Percentiles rank a stretch among this genome's conserved stretches.
These are phyloP conservation scores for Paratilapia polleni DNA, from an alignment of 2,113 vertebrate genomes.

Conservation along the genomic window DNA sequence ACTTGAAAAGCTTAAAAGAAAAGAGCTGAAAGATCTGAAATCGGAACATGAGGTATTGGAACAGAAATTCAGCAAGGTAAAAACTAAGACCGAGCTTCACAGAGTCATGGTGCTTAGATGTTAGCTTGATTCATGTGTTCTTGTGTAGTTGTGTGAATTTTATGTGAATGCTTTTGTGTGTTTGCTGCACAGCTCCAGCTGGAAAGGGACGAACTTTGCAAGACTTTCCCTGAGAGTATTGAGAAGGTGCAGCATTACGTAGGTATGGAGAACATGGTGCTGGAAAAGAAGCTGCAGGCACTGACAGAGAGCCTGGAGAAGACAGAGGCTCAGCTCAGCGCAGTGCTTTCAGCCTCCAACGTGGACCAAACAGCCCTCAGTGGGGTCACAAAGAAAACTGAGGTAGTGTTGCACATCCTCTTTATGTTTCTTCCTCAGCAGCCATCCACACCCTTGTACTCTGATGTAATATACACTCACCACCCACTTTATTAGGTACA, in stretches of 20 bases:
- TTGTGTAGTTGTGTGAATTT: not conserved
- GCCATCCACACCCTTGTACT: not conserved
- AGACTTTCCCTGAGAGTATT: constrained; percentile 83
- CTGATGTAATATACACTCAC: not conserved
- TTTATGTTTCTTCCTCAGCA: not conserved
- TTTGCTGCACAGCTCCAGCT: constrained; percentile 83
- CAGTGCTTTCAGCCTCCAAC: constrained; percentile 82
- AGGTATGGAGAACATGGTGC: constrained; percentile 81
- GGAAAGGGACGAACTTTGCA: constrained; percentile 85
- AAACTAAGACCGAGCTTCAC: not conserved
- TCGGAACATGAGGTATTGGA: constrained; percentile 85
- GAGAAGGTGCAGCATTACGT: constrained; percentile 85
- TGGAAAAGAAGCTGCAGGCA: constrained; percentile 84
- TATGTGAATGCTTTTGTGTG: constrained; percentile 3
- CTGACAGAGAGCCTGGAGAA: constrained; percentile 80
- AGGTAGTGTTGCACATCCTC: constrained; percentile 77
- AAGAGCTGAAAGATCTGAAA: constrained; percentile 83
- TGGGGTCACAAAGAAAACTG: constrained; percentile 79
- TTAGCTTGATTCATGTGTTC: not conserved
- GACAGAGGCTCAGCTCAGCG: constrained; percentile 85
- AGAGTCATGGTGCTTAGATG: not conserved
- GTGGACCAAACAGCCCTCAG: constrained; percentile 81
- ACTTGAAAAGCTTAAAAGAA: constrained; percentile 80
- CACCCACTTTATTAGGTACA: not conserved
- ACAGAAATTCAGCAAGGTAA: constrained; percentile 87